Evolutionary conservation across 2,113 vertebrate species (phyloP).

Genomic region (Percopsis transmontana): DNA sequence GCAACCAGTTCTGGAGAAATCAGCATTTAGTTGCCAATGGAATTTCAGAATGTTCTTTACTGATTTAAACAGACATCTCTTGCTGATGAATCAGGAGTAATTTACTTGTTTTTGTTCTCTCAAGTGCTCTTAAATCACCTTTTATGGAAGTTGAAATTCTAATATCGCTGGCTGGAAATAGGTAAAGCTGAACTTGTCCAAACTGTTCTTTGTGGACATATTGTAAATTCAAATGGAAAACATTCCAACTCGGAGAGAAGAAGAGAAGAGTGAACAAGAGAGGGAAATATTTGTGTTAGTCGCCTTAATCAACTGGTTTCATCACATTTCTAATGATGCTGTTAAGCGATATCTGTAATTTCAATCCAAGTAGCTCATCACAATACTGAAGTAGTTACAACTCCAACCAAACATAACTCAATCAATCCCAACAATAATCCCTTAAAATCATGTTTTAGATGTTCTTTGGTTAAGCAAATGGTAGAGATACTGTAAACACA

Average conservation of each 20-base stretch:
- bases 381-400: too few species aligned
- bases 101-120: neutral
- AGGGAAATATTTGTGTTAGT: neutral
- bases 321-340: neutral
- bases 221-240: too few species aligned
- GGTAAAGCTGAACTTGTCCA: neutral
- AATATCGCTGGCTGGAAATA: neutral
- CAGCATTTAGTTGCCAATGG: neutral
- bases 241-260: neutral
- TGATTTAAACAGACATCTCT: too few species aligned
- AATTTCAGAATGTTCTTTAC: neutral
- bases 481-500: too few species aligned
- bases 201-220: neutral
- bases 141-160: neutral
- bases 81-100: neutral
- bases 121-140: neutral
- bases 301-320: too few species aligned
- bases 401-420: too few species aligned
- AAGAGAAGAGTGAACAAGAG: neutral
- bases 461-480: too few species aligned
- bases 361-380: too few species aligned
- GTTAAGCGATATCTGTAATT: too few species aligned
- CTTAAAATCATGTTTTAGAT: too few species aligned
- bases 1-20: neutral
- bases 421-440: too few species aligned